phyloP scores from a whole-genome alignment of 2,113 vertebrate species.

The Aix galericulata region DNA sequence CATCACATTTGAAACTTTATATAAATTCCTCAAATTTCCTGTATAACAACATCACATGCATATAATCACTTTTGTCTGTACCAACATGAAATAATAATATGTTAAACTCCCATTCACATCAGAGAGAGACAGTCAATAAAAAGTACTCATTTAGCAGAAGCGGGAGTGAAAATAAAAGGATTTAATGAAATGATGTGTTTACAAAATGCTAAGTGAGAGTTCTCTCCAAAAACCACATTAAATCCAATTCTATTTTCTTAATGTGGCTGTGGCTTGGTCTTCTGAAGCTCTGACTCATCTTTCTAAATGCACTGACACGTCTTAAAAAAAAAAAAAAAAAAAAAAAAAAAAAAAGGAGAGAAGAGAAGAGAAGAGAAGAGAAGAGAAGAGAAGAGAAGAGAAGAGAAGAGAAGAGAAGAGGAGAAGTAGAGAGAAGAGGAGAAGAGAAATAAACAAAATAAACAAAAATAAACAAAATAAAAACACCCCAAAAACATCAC shows the following conservation, averaged over 20 bases:
- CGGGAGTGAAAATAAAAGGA: constrained; percentile 63
- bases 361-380: no score
- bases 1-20: not conserved
- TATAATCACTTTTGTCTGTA: constrained; percentile 43
- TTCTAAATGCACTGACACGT: not conserved
- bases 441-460: no score
- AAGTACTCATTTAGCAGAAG: constrained; percentile 54
- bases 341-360: not conserved
- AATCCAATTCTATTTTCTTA: constrained; percentile 64
- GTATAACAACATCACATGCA: not conserved
- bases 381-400: no score
- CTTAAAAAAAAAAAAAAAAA: not conserved
- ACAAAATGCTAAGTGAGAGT: constrained; percentile 65
- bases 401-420: no score
- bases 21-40: constrained; percentile 22
- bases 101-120: constrained; percentile 65
- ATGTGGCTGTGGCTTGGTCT: constrained; percentile 11
- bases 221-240: constrained; percentile 55
- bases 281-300: constrained; percentile 1
- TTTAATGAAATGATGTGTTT: constrained; percentile 74
- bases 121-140: constrained; percentile 62
- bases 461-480: rapidly evolving
- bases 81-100: constrained; percentile 13
- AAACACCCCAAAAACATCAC: no score
- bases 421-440: no score